Base-by-base conservation (phyloP, 2,888 invertebrate species). In the Phyto melanocephala region DNA sequence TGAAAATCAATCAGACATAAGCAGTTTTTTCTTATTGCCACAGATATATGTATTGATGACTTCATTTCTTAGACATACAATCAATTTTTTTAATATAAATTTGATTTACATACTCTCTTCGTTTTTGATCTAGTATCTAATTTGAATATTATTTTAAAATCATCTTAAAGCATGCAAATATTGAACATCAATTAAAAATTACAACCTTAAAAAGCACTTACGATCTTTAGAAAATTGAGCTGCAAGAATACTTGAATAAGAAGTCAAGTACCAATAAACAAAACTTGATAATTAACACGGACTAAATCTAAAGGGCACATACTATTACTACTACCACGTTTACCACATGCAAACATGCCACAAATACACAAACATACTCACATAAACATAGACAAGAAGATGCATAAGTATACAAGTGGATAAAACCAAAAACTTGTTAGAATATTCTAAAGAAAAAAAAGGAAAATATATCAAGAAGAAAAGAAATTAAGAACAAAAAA, bases 201-300 rank as follows among this genome's bases (percentile, higher is more conserved):
- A 72, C 58, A 79, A 72, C 65, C 79, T 52, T 72, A 60, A 63
- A 72, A 72, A 60, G 58, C 71, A 79, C 72, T 79, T 67, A 65
- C 5, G 13, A 65, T 67, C 33, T 47, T 72, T 72, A 70, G 71
- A 72, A 79, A 50, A 65, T 67, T 72, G 79, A 79, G 72, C 40
- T 65, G 33, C 33, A 78, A 71, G 63, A 78, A 72, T 71, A 72
- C 50, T 79, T 79, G 65, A 79, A 65, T 17, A 79, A 72, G 33
- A 82, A 82, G 81, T 79, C 81, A 82, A 82, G 81, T 79, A 63
- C 58, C 78, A 82, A 78, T 79, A 78, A 79, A 75, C 81, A 75
- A 78, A 82, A 82, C 78, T 82, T 82, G 78, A 52, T 82, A 82
- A 82, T 82, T 82, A 82, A 82, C 81, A 82, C 81, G 75, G 81